phyloP scores from a whole-genome alignment of 2,797 vertebrate genomes.

The Pseudochromis fuscus region DNA sequence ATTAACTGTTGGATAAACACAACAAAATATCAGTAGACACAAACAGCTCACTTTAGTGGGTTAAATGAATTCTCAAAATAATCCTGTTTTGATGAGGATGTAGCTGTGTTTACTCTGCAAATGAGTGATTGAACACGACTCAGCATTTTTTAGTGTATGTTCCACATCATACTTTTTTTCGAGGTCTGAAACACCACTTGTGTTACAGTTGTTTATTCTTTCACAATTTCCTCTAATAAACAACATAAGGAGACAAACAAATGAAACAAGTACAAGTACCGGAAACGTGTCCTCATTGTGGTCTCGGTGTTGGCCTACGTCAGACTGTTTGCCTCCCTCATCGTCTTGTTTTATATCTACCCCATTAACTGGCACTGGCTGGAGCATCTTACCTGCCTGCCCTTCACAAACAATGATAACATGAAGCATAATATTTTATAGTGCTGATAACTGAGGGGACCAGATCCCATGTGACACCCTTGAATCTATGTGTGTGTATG shows the following conservation, averaged over 20 bases:
- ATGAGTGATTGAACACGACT: too few species aligned
- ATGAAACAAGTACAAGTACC: slow-evolving; percentile 89
- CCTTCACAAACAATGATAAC: slow-evolving; percentile 95
- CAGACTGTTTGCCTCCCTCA: slow-evolving; percentile 91
- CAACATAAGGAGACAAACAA: neutral
- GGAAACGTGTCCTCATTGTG: slow-evolving; percentile 91
- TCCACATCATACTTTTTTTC: neutral
- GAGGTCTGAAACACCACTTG: neutral
- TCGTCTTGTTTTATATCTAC: slow-evolving; percentile 95
- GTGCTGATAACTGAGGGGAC: neutral
- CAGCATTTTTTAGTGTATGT: too few species aligned
- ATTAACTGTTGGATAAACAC: too few species aligned
- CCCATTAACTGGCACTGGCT: slow-evolving; percentile 96
- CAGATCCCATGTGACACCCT: neutral
- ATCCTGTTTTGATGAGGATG: too few species aligned
- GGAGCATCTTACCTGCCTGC: slow-evolving; percentile 95
- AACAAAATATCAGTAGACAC: too few species aligned
- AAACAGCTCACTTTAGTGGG: too few species aligned
- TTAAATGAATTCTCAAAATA: too few species aligned
- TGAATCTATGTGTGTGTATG: neutral
- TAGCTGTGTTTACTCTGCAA: too few species aligned
- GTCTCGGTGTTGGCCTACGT: slow-evolving; percentile 89
- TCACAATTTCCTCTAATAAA: neutral
- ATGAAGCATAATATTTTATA: neutral
- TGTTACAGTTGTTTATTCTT: too few species aligned